Base-by-base conservation (phyloP, 2,113 vertebrate species). In the Rhinichthys klamathensis region DNA sequence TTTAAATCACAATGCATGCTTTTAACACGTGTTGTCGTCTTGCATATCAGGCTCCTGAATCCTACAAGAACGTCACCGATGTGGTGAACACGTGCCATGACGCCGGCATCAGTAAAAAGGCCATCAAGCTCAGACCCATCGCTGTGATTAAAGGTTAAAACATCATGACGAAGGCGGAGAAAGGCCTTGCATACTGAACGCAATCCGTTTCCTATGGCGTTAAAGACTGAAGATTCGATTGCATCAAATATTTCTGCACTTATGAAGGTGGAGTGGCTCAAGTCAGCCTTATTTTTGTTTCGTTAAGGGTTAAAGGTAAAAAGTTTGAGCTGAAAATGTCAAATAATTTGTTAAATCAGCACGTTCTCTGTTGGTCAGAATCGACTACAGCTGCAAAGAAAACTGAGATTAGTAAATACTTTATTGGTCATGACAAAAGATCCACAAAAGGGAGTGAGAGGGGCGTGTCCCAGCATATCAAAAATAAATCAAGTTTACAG, bases 31-130 rank as follows among this genome's bases (percentile, higher is more conserved):
- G 1, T 16, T 23, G 2, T 80, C 41, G 27, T 56, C 15, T 46
- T 81, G 2, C 23, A 6, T 46, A 3, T 61, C 89, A 99, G 98
- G 98, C 97, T 86, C 98, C 98, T 0, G 97, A 99, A 82, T 99
- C 98, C 7, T 99, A 99, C 41, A 99, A 99, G 90, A 99, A 99
- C 0, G 98, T 99, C 90, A 99, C 97, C 0, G 98, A 99, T 60
- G 98, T 99, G 4, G 97, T 99, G 58, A 96, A 99, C 89, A 99
- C 98, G 23, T 99, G 98, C 88, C 97, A 99, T 0, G 96, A 96
- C 65, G 98, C 97, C 3, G 98, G 98, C 3, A 99, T 99, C 94
- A 99, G 98, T 88, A 98, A 96, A 94, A 99, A 99, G 91, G 97
- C 98, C 74, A 99, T 99, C 90, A 99, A 99, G 89, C 94, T 99